phyloP scores from a whole-genome alignment of 2,888 invertebrate genomes.

The Himalopsyche anomala region DNA sequence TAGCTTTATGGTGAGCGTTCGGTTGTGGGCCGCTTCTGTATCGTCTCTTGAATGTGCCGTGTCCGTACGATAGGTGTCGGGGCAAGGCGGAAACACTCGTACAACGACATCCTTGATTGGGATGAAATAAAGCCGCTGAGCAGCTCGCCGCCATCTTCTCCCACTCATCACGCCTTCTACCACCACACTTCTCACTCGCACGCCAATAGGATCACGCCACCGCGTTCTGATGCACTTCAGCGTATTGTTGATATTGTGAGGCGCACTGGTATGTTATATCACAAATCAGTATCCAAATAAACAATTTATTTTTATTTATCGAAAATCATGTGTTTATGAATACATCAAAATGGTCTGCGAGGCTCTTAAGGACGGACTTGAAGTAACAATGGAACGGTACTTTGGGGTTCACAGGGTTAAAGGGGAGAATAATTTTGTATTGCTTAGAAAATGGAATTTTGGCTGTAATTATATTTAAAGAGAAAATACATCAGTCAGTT shows the following conservation, averaged over 20 bases:
- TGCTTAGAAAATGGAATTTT: too few relatives aligned
- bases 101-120: slow-evolving; percentile 85
- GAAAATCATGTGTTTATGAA: too few relatives aligned
- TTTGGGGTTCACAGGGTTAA: not conserved
- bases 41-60: slow-evolving; percentile 43
- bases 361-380: not conserved
- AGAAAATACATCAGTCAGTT: too few relatives aligned
- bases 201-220: slow-evolving; percentile 69
- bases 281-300: not conserved
- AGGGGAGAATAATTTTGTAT: too few relatives aligned
- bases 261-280: slow-evolving; percentile 80
- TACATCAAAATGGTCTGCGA: not conserved
- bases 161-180: slow-evolving; percentile 61
- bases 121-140: slow-evolving; percentile 75
- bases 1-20: slow-evolving; percentile 10
- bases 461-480: too few relatives aligned
- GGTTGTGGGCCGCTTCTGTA: slow-evolving; percentile 41
- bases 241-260: slow-evolving; percentile 92
- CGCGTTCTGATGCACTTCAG: slow-evolving; percentile 87
- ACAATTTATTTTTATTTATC: not conserved
- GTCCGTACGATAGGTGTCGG: slow-evolving; percentile 70
- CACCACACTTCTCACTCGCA: slow-evolving; percentile 57
- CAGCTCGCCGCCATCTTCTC: slow-evolving; percentile 65
- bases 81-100: slow-evolving; percentile 86
- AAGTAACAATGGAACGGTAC: not conserved